Base-by-base conservation (phyloP, 2,888 invertebrate species). In the Azorinus chamasolen region DNA sequence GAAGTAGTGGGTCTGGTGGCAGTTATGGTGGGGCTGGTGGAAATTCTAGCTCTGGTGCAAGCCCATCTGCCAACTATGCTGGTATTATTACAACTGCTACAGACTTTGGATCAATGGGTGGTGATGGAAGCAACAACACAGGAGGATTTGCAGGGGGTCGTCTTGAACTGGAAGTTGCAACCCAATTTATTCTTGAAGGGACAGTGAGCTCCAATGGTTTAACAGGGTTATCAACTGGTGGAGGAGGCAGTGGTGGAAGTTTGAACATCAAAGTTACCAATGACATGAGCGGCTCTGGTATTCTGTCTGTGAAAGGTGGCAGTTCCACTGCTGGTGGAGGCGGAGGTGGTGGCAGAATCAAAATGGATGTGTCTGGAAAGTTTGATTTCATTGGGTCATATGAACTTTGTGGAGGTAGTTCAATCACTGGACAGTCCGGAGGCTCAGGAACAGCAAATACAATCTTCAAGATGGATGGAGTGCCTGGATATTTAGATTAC, bases 1-100 rank as follows among this genome's bases (percentile, higher is more conserved):
- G 82, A 20, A 14, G 20, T 0, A 68, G 55, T 48, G 87, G 87
- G 12, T 73, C 81, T 10, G 89, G 88, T 22, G 89, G 79, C 1
- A 85, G 83, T 51, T 62, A 84, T 78, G 89, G 89, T 24, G 89
- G 89, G n/a, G 69, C 74, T 25, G 89, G 89, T 37, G 89, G 89
- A 10, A n/a, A 20, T 0, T 76, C 85, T 1, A 37, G 8, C n/a
- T 54, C 68, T 39, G 69, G 66, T 14, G 45, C 57, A 10, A 16
- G 39, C 45, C 73, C 84, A 14, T 18, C 46, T 18, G 45, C 27
- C 37, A 63, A 63, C 10, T 78, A 70, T 55, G 70, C 74, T 39
- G 87, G 83, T 10, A 58, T 57, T 4, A 51, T 79, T 4, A 66
- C 72, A 24, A 51, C 57, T 12, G 79, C 84, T 12, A 62, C 46